Base-by-base conservation (phyloP, 2,113 vertebrate species). In the Pollachius pollachius region DNA sequence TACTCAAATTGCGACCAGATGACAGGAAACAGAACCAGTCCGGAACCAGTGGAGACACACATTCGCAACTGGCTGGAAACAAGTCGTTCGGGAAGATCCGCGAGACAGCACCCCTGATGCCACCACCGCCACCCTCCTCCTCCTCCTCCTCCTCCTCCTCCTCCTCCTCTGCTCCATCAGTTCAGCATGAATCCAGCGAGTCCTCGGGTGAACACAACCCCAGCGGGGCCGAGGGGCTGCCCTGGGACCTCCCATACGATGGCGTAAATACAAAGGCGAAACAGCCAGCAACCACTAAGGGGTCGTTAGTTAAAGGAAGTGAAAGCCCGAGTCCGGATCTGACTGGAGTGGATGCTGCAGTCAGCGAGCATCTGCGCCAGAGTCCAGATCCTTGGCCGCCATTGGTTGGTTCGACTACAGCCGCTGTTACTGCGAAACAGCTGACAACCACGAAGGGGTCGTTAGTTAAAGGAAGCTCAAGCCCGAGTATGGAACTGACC, bases 271-370 rank as follows among this genome's bases (percentile, higher is more conserved):
- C 4, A 70, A 72, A 23, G 73, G 67, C 65, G 70, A 73, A 60
- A 30, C 30, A 4, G 30, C 60, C 62, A 54, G 41, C 65, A 52
- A 64, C 81, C 27, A 74, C 81, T 18, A 65, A 18, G 18, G 65
- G 57, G 9, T 52, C 68, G 0, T 74, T 73, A 64, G 54, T 60
- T 21, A 70, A 77, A 27, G 88, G 80, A 21, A 66, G 0, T 5
- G 56, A 79, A 56, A 75, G 61, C 34, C 79, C 83, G 15, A 82
- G 68, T 67, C 73, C 75, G 0, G 18, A 68, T 30, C 9, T 77
- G 57, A 69, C 77, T 58, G 81, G 73, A 11, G 63, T 75, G 5
- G 30, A 30, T 30, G 30, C 21, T 30, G 30, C 21, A 23, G 30
- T 30, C 30, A 6, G 3, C 30, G 30, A 30, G 30, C 30, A 30